These are phyloP conservation scores for Phania funesta DNA, from an alignment of 2,888 invertebrate genomes.

Conservation along the genomic window DNA sequence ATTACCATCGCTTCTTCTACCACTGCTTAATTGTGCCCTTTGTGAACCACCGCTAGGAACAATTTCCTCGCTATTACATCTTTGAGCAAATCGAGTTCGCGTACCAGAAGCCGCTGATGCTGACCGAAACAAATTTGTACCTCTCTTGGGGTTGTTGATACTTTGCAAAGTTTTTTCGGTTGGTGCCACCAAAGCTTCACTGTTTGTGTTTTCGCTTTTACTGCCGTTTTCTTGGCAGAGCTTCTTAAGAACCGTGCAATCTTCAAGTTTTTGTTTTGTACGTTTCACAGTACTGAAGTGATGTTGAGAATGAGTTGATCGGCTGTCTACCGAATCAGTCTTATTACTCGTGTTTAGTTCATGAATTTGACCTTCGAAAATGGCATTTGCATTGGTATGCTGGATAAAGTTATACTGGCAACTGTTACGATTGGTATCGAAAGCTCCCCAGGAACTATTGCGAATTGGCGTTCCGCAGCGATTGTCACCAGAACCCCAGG, in stretches of 20 bases:
- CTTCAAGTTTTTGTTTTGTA: slow-evolving; percentile 86
- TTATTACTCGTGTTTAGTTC: slow-evolving; percentile 76
- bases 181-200: slow-evolving; percentile 60
- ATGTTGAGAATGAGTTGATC: slow-evolving; percentile 53
- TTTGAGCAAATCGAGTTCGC: slow-evolving; percentile 76
- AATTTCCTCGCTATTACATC: slow-evolving; percentile 80
- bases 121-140: slow-evolving; percentile 75
- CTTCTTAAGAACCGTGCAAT: slow-evolving; percentile 78
- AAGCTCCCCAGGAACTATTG: slow-evolving; percentile 87
- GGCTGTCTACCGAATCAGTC: slow-evolving; percentile 66
- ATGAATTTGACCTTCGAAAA: slow-evolving; percentile 79
- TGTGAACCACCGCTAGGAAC: slow-evolving; percentile 68
- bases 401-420: slow-evolving; percentile 69
- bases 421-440: slow-evolving; percentile 82
- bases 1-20: slow-evolving; percentile 69
- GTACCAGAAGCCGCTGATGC: slow-evolving; percentile 75
- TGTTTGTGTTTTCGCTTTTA: slow-evolving; percentile 52
- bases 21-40: slow-evolving; percentile 16
- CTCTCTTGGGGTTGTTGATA: slow-evolving; percentile 65
- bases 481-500: slow-evolving; percentile 89
- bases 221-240: slow-evolving; percentile 76
- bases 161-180: slow-evolving; percentile 13
- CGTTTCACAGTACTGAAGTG: slow-evolving; percentile 85
- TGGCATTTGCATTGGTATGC: slow-evolving; percentile 73
- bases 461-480: slow-evolving; percentile 84